phyloP scores from a whole-genome alignment of 2,797 vertebrate genomes.

The Strix occidentalis region DNA sequence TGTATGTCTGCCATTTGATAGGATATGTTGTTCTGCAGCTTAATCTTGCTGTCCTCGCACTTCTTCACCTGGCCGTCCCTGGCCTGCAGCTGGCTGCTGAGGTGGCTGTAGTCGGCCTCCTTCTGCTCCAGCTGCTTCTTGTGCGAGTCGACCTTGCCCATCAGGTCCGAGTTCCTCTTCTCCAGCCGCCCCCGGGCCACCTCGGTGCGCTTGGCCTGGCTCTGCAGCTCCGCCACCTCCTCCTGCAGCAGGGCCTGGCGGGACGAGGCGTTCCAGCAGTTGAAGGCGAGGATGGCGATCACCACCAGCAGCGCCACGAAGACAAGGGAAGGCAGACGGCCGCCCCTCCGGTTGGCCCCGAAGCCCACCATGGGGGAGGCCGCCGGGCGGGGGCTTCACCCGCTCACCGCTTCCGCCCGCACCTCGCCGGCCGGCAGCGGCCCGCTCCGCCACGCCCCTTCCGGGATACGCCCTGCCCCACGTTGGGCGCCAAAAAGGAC shows the following conservation, averaged over 20 bases:
- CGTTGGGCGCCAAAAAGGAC: no score
- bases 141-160: conserved; percentile 91
- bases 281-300: conserved; percentile 89
- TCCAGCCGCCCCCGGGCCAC: conserved; percentile 93
- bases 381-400: neutral
- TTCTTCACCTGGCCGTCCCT: conserved; percentile 84
- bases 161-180: conserved; percentile 93
- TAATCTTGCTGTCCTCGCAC: conserved; percentile 91
- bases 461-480: neutral
- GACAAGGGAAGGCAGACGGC: conserved; percentile 91
- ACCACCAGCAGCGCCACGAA: conserved; percentile 86
- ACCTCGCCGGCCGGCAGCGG: neutral
- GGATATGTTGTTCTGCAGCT: no score
- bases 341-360: conserved; percentile 90
- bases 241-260: conserved; percentile 89
- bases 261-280: conserved; percentile 91
- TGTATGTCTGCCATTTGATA: no score
- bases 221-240: conserved; percentile 90
- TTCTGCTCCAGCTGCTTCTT: conserved; percentile 92
- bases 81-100: conserved; percentile 88
- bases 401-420: neutral
- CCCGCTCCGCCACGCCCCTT: neutral
- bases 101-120: conserved; percentile 85
- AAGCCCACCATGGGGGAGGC: conserved; percentile 88
- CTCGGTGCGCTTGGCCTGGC: conserved; percentile 94